Evolutionary conservation across 2,113 vertebrate genomes (phyloP).

Genomic region (Rostratula benghalensis): DNA sequence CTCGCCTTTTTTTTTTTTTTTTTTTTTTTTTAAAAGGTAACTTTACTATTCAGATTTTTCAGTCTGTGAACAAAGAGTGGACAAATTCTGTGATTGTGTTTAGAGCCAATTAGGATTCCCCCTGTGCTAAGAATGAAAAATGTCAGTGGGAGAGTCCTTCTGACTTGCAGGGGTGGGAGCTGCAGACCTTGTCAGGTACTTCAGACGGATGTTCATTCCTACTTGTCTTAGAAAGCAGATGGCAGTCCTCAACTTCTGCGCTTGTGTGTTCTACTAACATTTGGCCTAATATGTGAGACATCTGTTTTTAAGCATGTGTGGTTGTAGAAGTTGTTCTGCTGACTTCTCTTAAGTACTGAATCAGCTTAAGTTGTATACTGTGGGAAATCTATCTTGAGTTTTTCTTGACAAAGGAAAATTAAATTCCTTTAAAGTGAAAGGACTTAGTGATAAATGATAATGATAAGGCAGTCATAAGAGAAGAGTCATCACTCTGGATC

Average conservation of each 20-base stretch:
- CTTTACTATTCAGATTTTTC: not conserved
- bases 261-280: rapidly evolving
- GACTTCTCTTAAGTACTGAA: not conserved
- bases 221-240: not conserved
- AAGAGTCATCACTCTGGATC: not conserved
- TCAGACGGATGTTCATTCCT: not conserved
- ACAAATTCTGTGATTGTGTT: not conserved
- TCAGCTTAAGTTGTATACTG: not conserved
- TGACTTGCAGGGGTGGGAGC: not conserved
- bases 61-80: not conserved
- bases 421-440: not conserved
- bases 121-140: not conserved
- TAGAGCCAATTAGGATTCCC: not conserved
- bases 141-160: rapidly evolving
- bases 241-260: not conserved
- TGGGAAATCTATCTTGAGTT: not conserved
- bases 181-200: not conserved
- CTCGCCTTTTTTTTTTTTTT: too few relatives aligned
- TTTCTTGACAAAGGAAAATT: not conserved
- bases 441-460: not conserved
- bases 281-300: not conserved
- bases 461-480: not conserved
- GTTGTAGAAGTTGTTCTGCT: not conserved
- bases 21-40: not conserved
- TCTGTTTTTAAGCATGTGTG: not conserved